Conservation (phyloP, 2,888 invertebrate genomes). For the Eupithecia subfuscata region DNA sequence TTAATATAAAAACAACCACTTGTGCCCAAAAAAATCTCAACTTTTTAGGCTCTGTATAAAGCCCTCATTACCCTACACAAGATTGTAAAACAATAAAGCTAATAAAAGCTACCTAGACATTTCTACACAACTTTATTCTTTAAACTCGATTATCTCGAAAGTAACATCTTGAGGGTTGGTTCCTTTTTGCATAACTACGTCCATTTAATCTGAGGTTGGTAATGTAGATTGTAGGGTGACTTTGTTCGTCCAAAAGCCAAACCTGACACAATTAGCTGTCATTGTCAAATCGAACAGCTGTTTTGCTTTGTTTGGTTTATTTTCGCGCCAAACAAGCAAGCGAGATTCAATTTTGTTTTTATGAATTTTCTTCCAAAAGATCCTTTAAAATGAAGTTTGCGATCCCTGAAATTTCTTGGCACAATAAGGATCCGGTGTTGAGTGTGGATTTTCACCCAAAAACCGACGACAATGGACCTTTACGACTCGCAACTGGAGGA, state of each 20-base stretch:
- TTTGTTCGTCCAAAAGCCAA: neutral
- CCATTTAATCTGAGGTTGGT: too few species aligned
- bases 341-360: neutral
- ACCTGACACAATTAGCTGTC: neutral
- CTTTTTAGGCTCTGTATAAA: too few species aligned
- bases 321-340: constrained; percentile 12
- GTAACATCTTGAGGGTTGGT: too few species aligned
- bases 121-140: too few species aligned
- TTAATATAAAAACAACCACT: too few species aligned
- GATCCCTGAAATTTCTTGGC: constrained; percentile 99
- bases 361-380: neutral
- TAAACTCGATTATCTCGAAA: too few species aligned
- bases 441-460: constrained; percentile 93
- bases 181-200: too few species aligned
- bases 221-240: neutral
- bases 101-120: too few species aligned
- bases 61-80: too few species aligned
- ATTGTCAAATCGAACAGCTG: neutral
- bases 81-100: too few species aligned
- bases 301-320: neutral
- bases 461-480: constrained; percentile 80
- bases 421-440: constrained; percentile 96
- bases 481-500: constrained; percentile 94
- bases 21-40: too few species aligned
- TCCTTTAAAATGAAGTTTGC: constrained; percentile 92